phyloP scores from a whole-genome alignment of 2,888 invertebrate species.

The Scrobipalpa costella region DNA sequence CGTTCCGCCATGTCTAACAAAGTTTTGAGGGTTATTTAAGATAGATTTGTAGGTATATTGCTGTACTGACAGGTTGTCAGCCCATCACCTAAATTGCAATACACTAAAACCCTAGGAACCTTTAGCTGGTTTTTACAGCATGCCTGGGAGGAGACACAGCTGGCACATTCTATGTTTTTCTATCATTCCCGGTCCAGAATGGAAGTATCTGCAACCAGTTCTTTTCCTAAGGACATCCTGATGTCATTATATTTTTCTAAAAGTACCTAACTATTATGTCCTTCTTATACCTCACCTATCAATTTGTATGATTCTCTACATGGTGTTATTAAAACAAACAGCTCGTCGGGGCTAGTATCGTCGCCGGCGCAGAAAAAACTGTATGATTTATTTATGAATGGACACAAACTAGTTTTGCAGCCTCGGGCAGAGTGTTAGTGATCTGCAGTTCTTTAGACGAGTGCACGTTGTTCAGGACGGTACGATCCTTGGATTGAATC shows the following conservation, averaged over 20 bases:
- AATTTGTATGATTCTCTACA: slow-evolving; percentile 19
- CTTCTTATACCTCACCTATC: not conserved
- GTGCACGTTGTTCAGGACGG: slow-evolving; percentile 29
- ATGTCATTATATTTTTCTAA: not conserved
- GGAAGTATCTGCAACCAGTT: too few species aligned
- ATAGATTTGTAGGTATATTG: too few species aligned
- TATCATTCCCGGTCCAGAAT: too few species aligned
- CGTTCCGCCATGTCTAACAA: too few species aligned
- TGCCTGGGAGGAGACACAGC: too few species aligned
- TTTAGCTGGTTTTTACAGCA: too few species aligned
- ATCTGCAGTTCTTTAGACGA: slow-evolving; percentile 30
- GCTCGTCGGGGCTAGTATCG: not conserved
- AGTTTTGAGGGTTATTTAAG: too few species aligned
- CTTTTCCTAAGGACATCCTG: too few species aligned
- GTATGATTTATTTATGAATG: slow-evolving; percentile 47
- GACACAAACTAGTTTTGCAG: slow-evolving; percentile 43
- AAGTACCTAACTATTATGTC: not conserved
- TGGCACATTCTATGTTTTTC: too few species aligned
- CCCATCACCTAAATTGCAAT: too few species aligned
- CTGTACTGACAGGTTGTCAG: too few species aligned
- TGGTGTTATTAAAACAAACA: slow-evolving; percentile 19
- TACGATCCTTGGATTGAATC: slow-evolving; percentile 7
- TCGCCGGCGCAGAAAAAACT: slow-evolving; percentile 36
- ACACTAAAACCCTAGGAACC: too few species aligned
- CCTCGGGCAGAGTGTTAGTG: slow-evolving; percentile 33